Evolutionary conservation across 1,140 invertebrate species (phyloP).

Genomic region (Bombus vancouverensis): DNA sequence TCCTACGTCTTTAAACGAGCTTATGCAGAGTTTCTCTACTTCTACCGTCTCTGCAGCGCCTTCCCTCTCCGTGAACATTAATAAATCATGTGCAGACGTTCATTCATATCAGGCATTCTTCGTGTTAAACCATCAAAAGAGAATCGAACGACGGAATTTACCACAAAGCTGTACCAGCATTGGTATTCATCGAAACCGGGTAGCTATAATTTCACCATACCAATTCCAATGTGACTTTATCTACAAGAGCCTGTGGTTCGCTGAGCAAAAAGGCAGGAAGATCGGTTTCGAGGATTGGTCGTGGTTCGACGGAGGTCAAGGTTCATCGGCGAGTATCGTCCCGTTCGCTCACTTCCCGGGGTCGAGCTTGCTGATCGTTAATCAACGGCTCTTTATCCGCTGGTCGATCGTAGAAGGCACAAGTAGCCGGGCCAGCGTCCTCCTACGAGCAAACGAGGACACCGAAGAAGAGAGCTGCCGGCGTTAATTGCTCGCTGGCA

Average conservation of each 20-base stretch:
- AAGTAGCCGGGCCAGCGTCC: slow-evolving; percentile 25
- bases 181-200: slow-evolving; percentile 5
- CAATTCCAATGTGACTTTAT: slow-evolving; percentile 45
- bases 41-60: background rate
- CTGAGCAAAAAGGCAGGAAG: background rate
- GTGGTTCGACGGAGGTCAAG: slow-evolving; percentile 50
- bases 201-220: slow-evolving; percentile 23
- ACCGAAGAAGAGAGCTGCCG: slow-evolving; percentile 5
- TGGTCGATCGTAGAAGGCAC: slow-evolving; percentile 32
- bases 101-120: background rate
- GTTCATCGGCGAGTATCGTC: slow-evolving; percentile 54
- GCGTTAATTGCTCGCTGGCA: slow-evolving; percentile 46
- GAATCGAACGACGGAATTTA: background rate
- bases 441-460: slow-evolving; percentile 47
- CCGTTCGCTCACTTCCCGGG: slow-evolving; percentile 21
- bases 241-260: slow-evolving; percentile 11
- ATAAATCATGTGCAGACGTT: background rate
- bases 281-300: slow-evolving; percentile 50
- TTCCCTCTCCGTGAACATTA: background rate
- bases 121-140: background rate
- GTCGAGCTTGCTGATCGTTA: slow-evolving; percentile 57
- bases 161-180: background rate
- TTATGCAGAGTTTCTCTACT: background rate
- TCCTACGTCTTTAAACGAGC: background rate
- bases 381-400: slow-evolving; percentile 60